Percentiles rank a stretch among this genome's conserved stretches.
Evolutionary conservation across 2,797 vertebrate genomes (phyloP).

Genomic region (Gymnocypris eckloni): DNA sequence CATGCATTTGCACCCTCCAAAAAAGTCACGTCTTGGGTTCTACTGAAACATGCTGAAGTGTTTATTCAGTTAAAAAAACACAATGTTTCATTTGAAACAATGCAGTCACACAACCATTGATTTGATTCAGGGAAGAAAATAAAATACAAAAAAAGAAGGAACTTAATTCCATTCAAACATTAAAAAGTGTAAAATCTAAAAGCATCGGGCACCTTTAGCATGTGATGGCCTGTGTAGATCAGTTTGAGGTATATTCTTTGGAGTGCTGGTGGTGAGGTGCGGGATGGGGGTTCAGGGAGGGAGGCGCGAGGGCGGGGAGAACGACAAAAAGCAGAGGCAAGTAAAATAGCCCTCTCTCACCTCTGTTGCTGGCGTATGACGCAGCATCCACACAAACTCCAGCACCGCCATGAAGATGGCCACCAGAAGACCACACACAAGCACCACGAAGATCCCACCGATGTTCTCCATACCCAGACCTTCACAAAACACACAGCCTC

Average conservation of each 20-base stretch:
- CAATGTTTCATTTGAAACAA: conserved; percentile 63
- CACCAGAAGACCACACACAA: conserved; percentile 97
- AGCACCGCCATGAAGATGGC: conserved; percentile 99
- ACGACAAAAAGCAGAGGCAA: conserved; percentile 78
- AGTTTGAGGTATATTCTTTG: conserved; percentile 56
- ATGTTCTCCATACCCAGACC: conserved; percentile 99
- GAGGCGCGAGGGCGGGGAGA: conserved; percentile 54
- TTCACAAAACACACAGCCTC: conserved; percentile 60
- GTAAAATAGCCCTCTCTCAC: conserved; percentile 85
- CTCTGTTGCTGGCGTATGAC: conserved; percentile 91
- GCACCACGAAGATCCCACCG: conserved; percentile 98
- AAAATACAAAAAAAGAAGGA: conserved; percentile 33
- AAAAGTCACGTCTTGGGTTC: conserved; percentile 71
- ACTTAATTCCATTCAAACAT: conserved; percentile 14
- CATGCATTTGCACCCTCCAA: conserved; percentile 44
- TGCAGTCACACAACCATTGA: conserved; percentile 41
- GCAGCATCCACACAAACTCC: conserved; percentile 98
- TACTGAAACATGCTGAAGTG: conserved; percentile 68
- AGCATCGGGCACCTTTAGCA: conserved; percentile 1
- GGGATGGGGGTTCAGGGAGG: conserved; percentile 41
- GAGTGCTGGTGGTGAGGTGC: conserved; percentile 54
- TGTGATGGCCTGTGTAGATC: conserved; percentile 31
- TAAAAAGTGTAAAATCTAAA: conserved; percentile 23
- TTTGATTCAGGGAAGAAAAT: conserved; percentile 30
- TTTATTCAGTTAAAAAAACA: conserved; percentile 76